Percentiles rank a stretch among this genome's conserved stretches.
phyloP scores from a whole-genome alignment of 1,140 invertebrate species.

The Drosophila seguyi region DNA sequence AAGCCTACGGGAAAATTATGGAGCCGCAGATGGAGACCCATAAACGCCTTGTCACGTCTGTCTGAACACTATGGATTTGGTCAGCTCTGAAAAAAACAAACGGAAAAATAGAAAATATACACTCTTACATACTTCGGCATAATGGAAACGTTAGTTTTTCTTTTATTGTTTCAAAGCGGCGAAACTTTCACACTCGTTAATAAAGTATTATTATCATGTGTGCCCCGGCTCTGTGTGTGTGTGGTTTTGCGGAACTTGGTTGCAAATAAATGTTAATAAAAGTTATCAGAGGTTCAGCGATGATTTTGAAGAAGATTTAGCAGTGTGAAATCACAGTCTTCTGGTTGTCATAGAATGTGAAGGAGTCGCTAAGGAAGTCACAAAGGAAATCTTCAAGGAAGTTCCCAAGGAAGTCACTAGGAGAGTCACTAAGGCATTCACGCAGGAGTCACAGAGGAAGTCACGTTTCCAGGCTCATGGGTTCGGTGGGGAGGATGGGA shows the following conservation, averaged over 20 bases:
- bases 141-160: conserved; percentile 75
- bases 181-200: conserved; percentile 78
- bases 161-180: conserved; percentile 59
- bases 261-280: conserved; percentile 27
- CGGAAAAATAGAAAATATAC: conserved; percentile 54
- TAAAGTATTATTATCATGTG: conserved; percentile 32
- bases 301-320: conserved; percentile 26
- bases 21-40: conserved; percentile 18
- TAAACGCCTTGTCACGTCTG: conserved; percentile 67
- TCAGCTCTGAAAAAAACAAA: conserved; percentile 9
- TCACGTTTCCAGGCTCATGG: conserved; percentile 45
- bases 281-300: conserved; percentile 9
- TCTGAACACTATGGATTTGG: conserved; percentile 49
- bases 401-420: not conserved
- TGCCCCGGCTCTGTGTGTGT: conserved; percentile 17
- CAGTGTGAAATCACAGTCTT: conserved; percentile 48
- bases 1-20: conserved; percentile 33
- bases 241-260: conserved; percentile 34
- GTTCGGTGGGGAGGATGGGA: conserved; percentile 37
- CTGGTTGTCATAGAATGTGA: conserved; percentile 30
- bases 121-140: conserved; percentile 56
- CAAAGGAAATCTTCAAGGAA: no score
- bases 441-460: conserved; percentile 1
- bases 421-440: not conserved
- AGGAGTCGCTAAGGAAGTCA: conserved; percentile 2